Conservation (phyloP, 2,888 invertebrate genomes). For the Auanema freiburgensis region DNA sequence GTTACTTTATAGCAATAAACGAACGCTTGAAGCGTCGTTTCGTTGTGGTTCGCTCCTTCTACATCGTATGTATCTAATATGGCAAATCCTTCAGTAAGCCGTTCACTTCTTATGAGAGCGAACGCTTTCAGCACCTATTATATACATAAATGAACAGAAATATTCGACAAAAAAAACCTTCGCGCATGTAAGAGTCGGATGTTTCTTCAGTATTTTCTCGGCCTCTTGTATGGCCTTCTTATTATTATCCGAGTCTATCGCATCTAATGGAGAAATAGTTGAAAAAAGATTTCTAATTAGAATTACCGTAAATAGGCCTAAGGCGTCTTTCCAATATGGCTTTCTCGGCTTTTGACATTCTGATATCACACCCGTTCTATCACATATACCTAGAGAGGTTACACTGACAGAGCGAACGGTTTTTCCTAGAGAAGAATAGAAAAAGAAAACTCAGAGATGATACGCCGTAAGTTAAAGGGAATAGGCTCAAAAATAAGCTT, state of each 20-base stretch:
- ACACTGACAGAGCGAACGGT: too few relatives aligned
- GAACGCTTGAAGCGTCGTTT: conserved; percentile 90
- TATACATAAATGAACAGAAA: neutral
- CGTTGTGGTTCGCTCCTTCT: conserved; percentile 79
- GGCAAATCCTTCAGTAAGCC: conserved; percentile 77
- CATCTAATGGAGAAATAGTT: conserved; percentile 28
- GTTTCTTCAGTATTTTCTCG: conserved; percentile 91
- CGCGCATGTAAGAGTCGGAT: conserved; percentile 83
- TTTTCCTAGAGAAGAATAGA: too few relatives aligned
- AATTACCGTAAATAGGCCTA: conserved; percentile 9
- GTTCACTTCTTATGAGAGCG: conserved; percentile 84
- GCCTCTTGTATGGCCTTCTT: conserved; percentile 95
- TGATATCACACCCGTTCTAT: too few relatives aligned
- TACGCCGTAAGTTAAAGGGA: too few relatives aligned
- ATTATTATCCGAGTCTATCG: conserved; percentile 87
- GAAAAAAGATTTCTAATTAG: neutral
- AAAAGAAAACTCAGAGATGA: too few relatives aligned
- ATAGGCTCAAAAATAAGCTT: too few relatives aligned
- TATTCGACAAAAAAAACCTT: conserved; percentile 67
- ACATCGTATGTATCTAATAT: conserved; percentile 78
- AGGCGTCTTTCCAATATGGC: conserved; percentile 8
- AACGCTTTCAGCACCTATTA: conserved; percentile 81
- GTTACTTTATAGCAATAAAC: conserved; percentile 85
- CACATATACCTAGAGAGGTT: too few relatives aligned
- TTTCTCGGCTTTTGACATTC: conserved; percentile 9